phyloP scores from a whole-genome alignment of 2,888 invertebrate species.

The Pachycephus smyrnensis region DNA sequence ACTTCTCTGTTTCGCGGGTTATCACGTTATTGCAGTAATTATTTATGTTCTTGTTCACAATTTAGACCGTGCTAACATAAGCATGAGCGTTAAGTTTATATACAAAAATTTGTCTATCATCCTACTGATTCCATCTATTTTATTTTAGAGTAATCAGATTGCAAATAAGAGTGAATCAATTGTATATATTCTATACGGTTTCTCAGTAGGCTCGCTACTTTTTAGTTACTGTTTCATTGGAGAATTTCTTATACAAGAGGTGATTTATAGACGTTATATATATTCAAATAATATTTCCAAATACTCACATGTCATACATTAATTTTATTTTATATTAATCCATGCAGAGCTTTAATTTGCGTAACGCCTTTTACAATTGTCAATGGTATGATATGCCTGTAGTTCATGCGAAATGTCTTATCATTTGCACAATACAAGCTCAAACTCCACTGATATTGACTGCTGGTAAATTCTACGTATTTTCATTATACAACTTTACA shows the following conservation, averaged over 20 bases:
- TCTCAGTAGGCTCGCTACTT: constrained; percentile 28
- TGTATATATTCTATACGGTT: constrained; percentile 18
- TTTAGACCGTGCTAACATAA: background rate
- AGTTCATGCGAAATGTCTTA: constrained; percentile 61
- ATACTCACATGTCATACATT: too few species aligned
- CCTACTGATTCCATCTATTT: background rate
- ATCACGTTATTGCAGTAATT: constrained; percentile 17
- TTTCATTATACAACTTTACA: constrained; percentile 69
- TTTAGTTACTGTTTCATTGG: constrained; percentile 38
- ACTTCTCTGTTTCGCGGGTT: constrained; percentile 27
- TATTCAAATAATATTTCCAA: too few species aligned
- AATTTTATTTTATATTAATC: constrained; percentile 9
- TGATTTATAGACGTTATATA: constrained; percentile 15
- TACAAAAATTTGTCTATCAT: too few species aligned
- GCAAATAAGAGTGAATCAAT: background rate
- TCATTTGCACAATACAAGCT: constrained; percentile 68
- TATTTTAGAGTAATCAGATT: constrained; percentile 4
- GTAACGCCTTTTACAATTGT: constrained; percentile 67
- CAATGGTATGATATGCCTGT: constrained; percentile 65
- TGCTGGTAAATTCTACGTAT: constrained; percentile 69
- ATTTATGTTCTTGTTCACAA: background rate
- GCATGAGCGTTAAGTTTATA: background rate
- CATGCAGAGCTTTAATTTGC: constrained; percentile 64
- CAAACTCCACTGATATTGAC: constrained; percentile 67
- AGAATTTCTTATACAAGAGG: constrained; percentile 36